phyloP scores from a whole-genome alignment of 1,140 invertebrate genomes.

The Halesus radiatus region DNA sequence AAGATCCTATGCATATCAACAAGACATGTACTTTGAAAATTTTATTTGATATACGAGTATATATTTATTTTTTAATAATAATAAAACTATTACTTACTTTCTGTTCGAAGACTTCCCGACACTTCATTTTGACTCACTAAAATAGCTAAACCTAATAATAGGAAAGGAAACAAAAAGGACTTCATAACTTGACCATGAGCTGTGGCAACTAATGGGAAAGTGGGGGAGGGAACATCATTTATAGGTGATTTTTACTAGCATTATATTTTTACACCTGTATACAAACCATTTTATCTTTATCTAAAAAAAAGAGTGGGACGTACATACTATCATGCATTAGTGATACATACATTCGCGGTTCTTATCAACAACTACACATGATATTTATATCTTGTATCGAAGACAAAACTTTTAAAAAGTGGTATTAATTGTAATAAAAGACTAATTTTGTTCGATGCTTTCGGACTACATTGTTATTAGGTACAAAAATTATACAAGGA shows the following conservation, averaged over 20 bases:
- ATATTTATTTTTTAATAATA: background rate
- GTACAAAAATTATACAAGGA: too few species aligned
- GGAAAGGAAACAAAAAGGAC: conserved; percentile 6
- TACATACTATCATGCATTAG: conserved; percentile 41
- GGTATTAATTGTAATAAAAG: too few species aligned
- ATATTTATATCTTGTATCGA: background rate
- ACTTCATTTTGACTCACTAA: conserved; percentile 26
- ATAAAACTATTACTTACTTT: conserved; percentile 30
- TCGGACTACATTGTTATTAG: too few species aligned
- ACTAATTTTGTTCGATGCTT: too few species aligned
- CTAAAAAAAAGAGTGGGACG: conserved; percentile 32
- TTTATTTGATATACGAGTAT: too few species aligned
- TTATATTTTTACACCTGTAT: conserved; percentile 32
- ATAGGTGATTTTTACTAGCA: conserved; percentile 24
- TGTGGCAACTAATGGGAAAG: background rate
- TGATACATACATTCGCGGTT: conserved; percentile 2
- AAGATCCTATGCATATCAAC: too few species aligned
- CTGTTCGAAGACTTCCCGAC: background rate
- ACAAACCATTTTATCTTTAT: conserved; percentile 32
- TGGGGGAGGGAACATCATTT: conserved; percentile 2
- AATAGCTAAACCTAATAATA: conserved; percentile 10
- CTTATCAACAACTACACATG: conserved; percentile 10
- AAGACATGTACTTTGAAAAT: too few species aligned
- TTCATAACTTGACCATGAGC: conserved; percentile 22
- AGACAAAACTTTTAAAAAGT: background rate